Base-by-base conservation (phyloP, 2,797 vertebrate genomes). In the Halcyon badia region DNA sequence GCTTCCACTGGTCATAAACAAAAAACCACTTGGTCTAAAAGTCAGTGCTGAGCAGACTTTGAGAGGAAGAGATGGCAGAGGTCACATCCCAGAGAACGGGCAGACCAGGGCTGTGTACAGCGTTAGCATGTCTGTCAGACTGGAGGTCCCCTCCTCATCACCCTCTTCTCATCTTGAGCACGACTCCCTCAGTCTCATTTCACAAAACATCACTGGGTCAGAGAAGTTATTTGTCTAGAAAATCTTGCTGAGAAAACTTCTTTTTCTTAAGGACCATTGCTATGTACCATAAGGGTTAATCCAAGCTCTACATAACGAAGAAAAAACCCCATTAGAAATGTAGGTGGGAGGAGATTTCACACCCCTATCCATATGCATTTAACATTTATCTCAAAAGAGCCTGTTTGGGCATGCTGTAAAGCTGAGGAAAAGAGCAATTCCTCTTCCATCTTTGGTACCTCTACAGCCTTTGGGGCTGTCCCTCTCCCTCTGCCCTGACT, bases 81-180 rank as follows among this genome's bases (percentile, higher is more conserved):
- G 52, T 31, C 52, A 54, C 26, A 52, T 30, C 26, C 25, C 48
- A 49, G 46, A 18, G 65, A 17, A 26, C 44, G 64, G 30, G 48
- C 52, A 44, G n/a, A 31, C 2, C 7, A 14, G 37, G 58, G 10
- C 0, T 15, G 13, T 18, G 31, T 3, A 4, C 1, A 16, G 56
- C 1, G 0, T 11, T 41, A 5, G 30, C 0, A 1, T 9, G 4
- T 17, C 71, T 39, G 78, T 58, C 22, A 39, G 75, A 24, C 52
- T 39, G 39, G 33, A 31, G 31, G 5, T 6, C 33, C 24, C 10
- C 16, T 81, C 22, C 61, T 41, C 41, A 8, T 3, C 14, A 30
- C 46, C 31, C 57, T 64, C 81, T 44, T 33, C 78, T 65, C 49
- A 25, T 30, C 75, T 37, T 6, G 13, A 61, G 44, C 65, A 56